These are phyloP conservation scores for Phaedon cochleariae DNA, from an alignment of 2,888 invertebrate genomes.

Conservation along the genomic window DNA sequence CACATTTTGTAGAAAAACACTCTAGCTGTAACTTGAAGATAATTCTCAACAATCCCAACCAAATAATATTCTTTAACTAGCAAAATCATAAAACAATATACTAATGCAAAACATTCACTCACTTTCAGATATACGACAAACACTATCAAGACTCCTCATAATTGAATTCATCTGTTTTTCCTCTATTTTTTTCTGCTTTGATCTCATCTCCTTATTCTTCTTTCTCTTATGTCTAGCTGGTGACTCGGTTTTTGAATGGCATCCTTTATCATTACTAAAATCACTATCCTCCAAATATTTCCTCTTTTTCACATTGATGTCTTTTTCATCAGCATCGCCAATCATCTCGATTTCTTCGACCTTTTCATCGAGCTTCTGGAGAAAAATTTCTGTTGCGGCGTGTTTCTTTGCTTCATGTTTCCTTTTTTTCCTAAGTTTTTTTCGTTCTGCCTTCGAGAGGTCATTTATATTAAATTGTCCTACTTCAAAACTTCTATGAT, in stretches of 20 bases:
- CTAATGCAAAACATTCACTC: slow-evolving; percentile 40
- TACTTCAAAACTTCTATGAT: slow-evolving; percentile 54
- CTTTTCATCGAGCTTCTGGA: slow-evolving; percentile 43
- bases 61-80: neutral
- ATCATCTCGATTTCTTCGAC: slow-evolving; percentile 40
- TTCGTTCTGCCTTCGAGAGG: slow-evolving; percentile 55
- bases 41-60: neutral
- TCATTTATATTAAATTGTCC: slow-evolving; percentile 51
- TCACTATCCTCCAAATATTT: slow-evolving; percentile 48
- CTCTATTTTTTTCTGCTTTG: slow-evolving; percentile 48
- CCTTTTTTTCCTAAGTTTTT: slow-evolving; percentile 55
- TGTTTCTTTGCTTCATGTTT: slow-evolving; percentile 47
- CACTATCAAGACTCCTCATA: slow-evolving; percentile 50
- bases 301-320: slow-evolving; percentile 50
- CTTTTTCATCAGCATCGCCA: slow-evolving; percentile 40
- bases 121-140: slow-evolving; percentile 56
- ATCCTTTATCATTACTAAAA: slow-evolving; percentile 38
- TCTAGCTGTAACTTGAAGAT: too few relatives aligned
- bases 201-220: slow-evolving; percentile 45
- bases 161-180: slow-evolving; percentile 52
- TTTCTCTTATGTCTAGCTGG: slow-evolving; percentile 40
- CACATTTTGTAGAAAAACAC: too few relatives aligned
- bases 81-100: neutral
- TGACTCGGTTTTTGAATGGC: slow-evolving; percentile 38
- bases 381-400: slow-evolving; percentile 43